phyloP scores from a whole-genome alignment of 2,888 invertebrate species.

The Antheraea yamamai region DNA sequence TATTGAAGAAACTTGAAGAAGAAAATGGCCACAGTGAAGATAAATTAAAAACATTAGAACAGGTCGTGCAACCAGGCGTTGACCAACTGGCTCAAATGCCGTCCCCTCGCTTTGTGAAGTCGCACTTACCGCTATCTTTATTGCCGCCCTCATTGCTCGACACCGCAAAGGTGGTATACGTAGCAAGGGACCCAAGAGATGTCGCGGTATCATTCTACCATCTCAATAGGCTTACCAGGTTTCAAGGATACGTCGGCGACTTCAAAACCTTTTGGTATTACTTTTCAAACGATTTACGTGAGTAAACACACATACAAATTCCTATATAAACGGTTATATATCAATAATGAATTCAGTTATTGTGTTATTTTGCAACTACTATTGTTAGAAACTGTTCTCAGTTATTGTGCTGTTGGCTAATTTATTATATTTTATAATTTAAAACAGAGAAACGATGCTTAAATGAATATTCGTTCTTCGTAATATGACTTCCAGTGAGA shows the following conservation, averaged over 20 bases:
- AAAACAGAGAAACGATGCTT: too few relatives aligned
- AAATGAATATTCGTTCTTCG: too few relatives aligned
- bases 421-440: too few relatives aligned
- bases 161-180: slow-evolving; percentile 86
- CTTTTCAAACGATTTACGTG: slow-evolving; percentile 86
- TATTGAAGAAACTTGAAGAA: slow-evolving; percentile 82
- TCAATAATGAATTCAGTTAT: too few relatives aligned
- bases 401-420: too few relatives aligned
- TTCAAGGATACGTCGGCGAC: slow-evolving; percentile 86
- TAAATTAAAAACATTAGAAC: slow-evolving; percentile 81
- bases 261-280: slow-evolving; percentile 87
- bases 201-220: slow-evolving; percentile 92
- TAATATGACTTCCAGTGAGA: too few relatives aligned
- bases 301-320: slow-evolving; percentile 39
- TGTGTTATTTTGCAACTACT: too few relatives aligned
- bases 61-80: slow-evolving; percentile 84
- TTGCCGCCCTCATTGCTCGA: slow-evolving; percentile 84
- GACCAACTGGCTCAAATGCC: slow-evolving; percentile 61
- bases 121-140: slow-evolving; percentile 89
- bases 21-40: slow-evolving; percentile 80
- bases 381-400: too few relatives aligned
- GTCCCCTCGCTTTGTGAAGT: slow-evolving; percentile 73
- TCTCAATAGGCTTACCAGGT: slow-evolving; percentile 86
- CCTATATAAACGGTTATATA: background rate
- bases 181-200: slow-evolving; percentile 93